Base-by-base conservation (phyloP, 1,140 invertebrate species). In the Agrypnia vestita region DNA sequence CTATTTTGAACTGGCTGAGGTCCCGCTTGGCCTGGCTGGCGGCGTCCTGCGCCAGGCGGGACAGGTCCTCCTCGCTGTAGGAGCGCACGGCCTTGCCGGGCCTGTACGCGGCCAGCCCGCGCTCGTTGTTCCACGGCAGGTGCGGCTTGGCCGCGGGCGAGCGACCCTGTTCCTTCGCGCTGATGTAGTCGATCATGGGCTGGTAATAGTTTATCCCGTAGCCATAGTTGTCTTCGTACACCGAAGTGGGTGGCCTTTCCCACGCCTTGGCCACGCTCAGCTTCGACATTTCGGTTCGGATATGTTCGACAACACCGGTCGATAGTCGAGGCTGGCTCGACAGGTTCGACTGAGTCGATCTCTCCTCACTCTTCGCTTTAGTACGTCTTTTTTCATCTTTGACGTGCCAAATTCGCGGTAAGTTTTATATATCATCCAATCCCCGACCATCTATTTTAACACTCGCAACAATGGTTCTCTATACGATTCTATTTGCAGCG, bases 101-200 rank as follows among this genome's bases (percentile, higher is more conserved):
- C 79, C 90, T 88, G 83, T 91, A 94, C 83, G 91, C 90, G 71
- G 91, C 88, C 73, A 94, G 86, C 3, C 91, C 92, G 79, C 93
- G 89, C 84, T 95, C 93, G 84, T 95, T 94, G 1, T 92, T 91
- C 93, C 93, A 95, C 8, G 94, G 94, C 76, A 96, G 88, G 85
- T 93, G 92, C 53, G 94, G 94, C 19, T n/a, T n/a, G n/a, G 90
- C 85, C 79, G 90, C 89, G 49, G 86, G 84, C 71, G 86, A 76
- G 59, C 86, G 69, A 73, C 91, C 88, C 83, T 88, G 83, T 85
- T 89, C 86, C 85, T 90, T 91, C 19, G 88, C 88, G 83, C 94
- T 92, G 75, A 96, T 91, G 84, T 95, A 95, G 84, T 96, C 94
- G 78, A 96, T 92, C 94, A 96, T 95, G 11, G 94, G 94, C 84